Percentiles rank a stretch among this genome's conserved stretches.
Evolutionary conservation across 2,888 invertebrate species (phyloP).

Genomic region (Drosophila meridionalis): DNA sequence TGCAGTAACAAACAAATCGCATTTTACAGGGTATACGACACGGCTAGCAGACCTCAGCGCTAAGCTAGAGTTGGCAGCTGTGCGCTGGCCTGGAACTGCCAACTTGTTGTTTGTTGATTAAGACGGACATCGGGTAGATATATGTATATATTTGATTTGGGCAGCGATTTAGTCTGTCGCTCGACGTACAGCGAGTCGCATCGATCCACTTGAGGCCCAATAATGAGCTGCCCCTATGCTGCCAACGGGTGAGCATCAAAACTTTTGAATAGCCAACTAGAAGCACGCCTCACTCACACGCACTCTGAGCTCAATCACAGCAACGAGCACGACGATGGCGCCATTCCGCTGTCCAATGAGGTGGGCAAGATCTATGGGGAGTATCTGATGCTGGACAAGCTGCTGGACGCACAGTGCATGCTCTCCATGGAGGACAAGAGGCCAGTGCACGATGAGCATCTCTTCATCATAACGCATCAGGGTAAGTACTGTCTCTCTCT

Average conservation of each 20-base stretch:
- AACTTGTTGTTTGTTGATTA: conserved; percentile 11
- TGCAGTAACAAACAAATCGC: background rate
- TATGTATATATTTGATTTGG: background rate
- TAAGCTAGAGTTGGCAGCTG: conserved; percentile 19
- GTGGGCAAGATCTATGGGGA: conserved; percentile 95
- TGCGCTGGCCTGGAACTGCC: conserved; percentile 37
- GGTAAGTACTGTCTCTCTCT: conserved; percentile 86
- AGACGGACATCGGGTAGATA: conserved; percentile 1
- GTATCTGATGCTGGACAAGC: conserved; percentile 95
- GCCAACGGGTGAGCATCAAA: conserved; percentile 72
- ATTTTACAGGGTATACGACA: conserved; percentile 14
- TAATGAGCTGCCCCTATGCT: conserved; percentile 81
- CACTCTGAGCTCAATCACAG: conserved; percentile 28
- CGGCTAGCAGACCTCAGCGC: background rate
- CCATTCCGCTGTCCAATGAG: conserved; percentile 87
- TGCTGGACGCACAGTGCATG: conserved; percentile 92
- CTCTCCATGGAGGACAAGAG: conserved; percentile 90
- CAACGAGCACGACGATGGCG: conserved; percentile 79
- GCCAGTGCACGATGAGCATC: conserved; percentile 97
- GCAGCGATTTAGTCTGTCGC: conserved; percentile 43
- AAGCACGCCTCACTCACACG: conserved; percentile 1
- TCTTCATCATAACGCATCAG: conserved; percentile 99
- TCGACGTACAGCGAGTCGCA: conserved; percentile 50
- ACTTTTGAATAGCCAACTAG: background rate
- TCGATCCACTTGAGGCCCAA: conserved; percentile 15